A percentile compares a stretch with the other conserved stretches of the same genome.
Evolutionary conservation across 1,140 invertebrate species (phyloP).

Genomic region (Lucilia sericata): DNA sequence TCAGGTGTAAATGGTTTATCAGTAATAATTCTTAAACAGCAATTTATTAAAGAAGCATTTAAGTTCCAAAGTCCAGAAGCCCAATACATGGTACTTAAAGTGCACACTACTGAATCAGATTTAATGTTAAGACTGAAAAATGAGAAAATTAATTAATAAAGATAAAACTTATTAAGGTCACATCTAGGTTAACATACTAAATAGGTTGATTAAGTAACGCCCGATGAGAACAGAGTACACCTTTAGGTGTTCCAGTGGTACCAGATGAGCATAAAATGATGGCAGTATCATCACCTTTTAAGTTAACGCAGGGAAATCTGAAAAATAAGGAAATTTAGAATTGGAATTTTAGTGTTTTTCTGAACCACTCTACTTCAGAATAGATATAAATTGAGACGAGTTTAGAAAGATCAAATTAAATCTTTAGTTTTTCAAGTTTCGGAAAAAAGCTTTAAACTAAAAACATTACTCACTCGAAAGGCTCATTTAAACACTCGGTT

Average conservation of each 20-base stretch:
- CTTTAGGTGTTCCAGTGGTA: constrained; percentile 83
- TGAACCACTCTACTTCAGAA: no score
- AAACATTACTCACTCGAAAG: constrained; percentile 51
- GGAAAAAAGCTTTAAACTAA: no score
- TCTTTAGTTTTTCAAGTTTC: no score
- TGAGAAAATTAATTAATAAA: neutral
- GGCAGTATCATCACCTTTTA: constrained; percentile 60
- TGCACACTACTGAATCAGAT: constrained; percentile 54
- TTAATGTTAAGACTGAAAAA: constrained; percentile 53
- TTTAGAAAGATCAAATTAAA: no score
- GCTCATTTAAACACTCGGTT: constrained; percentile 14
- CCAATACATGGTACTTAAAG: constrained; percentile 65
- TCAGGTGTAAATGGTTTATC: constrained; percentile 55
- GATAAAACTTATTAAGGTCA: neutral
- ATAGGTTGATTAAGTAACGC: constrained; percentile 58
- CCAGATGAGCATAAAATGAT: constrained; percentile 74
- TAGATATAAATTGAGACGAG: no score
- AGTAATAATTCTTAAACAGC: constrained; percentile 58
- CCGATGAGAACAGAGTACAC: constrained; percentile 77
- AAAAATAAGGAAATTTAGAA: no score
- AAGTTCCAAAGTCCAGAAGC: constrained; percentile 59
- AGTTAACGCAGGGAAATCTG: constrained; percentile 56
- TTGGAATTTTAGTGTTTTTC: no score
- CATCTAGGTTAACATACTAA: constrained; percentile 51
- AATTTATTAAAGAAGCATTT: constrained; percentile 54